Evolutionary conservation across 92 coral and sea anemone genomes (phyloP), one percentile per base, ranked within the genome.

Genomic region (Virgularia gustaviana): DNA sequence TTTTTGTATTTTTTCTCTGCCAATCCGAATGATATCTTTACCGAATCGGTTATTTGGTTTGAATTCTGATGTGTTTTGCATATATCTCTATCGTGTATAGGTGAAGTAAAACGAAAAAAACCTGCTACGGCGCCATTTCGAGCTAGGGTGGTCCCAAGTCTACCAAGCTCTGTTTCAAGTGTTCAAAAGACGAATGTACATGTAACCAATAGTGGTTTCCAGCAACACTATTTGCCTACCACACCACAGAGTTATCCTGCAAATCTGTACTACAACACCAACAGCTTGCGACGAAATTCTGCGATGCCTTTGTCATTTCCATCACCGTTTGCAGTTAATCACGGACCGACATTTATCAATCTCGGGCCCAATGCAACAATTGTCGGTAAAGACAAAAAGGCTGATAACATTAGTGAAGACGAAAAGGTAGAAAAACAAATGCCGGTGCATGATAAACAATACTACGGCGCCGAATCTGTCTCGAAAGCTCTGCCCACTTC

Each of bases 281-380:
- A n/a, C n/a, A n/a, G n/a, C n/a, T n/a, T n/a, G n/a, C n/a, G n/a
- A n/a, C n/a, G n/a, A n/a, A 67, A 49, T 67, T 41, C 34, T 30
- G 58, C 52, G 5, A 67, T 67, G 74, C 58, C 74, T 67, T n/a
- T n/a, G n/a, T n/a, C n/a, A n/a, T 49, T 67, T 33, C 29, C 32
- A 15, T 45, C 74, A 28, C 74, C 74, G 9, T 67, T 67, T 49
- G 42, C 74, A 22, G 74, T 67, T 24, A 67, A 67, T 59, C 58
- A 67, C 34, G 74, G 58, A 0, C 74, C 74, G 32, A 67, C 74
- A n/a, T 67, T 45, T 22, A 67, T 67, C 44, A 67, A 67, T 24
- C 41, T 67, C 0, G 74, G 74, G 8, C 49, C 74, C 23, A 51
- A 67, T 22, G 45, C 74, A 0, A 49, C 74, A 23, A 45, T 67